A percentile compares a stretch with the other conserved stretches of the same genome.
Conservation (phyloP, 1,140 invertebrate genomes). For the Aradophagus sp. region DNA sequence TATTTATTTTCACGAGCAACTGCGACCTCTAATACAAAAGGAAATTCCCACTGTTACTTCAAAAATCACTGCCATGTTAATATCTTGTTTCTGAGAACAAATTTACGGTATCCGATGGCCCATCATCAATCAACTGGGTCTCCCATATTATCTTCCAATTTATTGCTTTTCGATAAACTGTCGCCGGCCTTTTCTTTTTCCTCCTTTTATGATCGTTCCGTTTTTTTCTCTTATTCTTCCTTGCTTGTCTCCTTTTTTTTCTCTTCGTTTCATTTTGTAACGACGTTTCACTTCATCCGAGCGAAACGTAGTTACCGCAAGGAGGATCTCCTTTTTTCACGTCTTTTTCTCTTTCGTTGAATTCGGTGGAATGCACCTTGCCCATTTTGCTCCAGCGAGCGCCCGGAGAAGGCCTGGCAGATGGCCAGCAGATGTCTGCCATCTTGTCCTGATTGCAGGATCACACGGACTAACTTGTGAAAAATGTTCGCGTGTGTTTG, state of each 20-base stretch:
- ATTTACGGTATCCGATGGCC: not conserved
- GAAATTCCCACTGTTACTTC: too few species aligned
- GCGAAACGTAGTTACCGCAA: conserved; percentile 17
- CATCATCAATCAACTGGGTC: conserved; percentile 14
- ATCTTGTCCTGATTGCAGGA: conserved; percentile 55
- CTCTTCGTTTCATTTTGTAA: conserved; percentile 33
- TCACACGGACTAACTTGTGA: conserved; percentile 45
- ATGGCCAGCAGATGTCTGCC: conserved; percentile 54
- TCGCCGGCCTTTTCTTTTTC: too few species aligned
- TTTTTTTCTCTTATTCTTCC: too few species aligned
- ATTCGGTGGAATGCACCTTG: conserved; percentile 47
- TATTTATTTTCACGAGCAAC: too few species aligned
- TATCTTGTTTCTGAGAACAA: too few species aligned
- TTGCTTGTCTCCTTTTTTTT: too few species aligned
- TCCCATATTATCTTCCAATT: conserved; percentile 16
- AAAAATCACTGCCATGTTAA: too few species aligned
- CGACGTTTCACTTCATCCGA: conserved; percentile 18
- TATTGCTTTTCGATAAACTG: conserved; percentile 38
- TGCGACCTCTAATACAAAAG: too few species aligned
- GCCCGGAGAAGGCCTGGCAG: conserved; percentile 40
- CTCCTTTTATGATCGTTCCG: too few species aligned
- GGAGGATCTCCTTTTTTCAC: conserved; percentile 6
- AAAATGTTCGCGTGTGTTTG: conserved; percentile 31
- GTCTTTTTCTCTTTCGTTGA: conserved; percentile 16
- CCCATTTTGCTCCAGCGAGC: conserved; percentile 25